A percentile compares a stretch with the other conserved stretches of the same genome.
Evolutionary conservation across 2,113 vertebrate species (phyloP).

Genomic region (Hucho hucho): DNA sequence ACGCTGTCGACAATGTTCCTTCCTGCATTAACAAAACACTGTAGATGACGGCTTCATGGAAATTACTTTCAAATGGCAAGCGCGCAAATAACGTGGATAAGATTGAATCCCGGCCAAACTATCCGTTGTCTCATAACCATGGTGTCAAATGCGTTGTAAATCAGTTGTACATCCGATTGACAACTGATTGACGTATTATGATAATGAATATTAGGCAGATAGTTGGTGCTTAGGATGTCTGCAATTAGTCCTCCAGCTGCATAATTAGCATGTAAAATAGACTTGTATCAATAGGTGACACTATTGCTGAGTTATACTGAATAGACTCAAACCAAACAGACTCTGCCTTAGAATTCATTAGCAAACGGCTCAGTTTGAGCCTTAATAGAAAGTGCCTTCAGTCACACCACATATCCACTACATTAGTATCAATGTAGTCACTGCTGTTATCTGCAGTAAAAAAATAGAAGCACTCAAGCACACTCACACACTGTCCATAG

Average conservation of each 20-base stretch:
- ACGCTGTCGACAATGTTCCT: too few relatives aligned
- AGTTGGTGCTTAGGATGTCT: conserved; percentile 43
- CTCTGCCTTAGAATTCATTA: conserved; percentile 16
- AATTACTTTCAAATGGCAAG: too few relatives aligned
- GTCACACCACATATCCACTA: conserved; percentile 17
- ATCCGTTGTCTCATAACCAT: too few relatives aligned
- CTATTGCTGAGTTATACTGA: conserved; percentile 16
- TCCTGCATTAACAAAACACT: too few relatives aligned
- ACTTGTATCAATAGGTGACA: conserved; percentile 15
- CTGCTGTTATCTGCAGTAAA: conserved; percentile 32
- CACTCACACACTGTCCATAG: too few relatives aligned
- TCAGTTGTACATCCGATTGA: too few relatives aligned
- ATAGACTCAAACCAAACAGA: conserved; percentile 11
- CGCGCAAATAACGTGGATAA: too few relatives aligned
- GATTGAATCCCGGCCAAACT: too few relatives aligned
- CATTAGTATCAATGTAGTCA: conserved; percentile 33
- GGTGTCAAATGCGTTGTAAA: too few relatives aligned
- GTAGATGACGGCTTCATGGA: too few relatives aligned
- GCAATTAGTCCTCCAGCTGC: conserved; percentile 36
- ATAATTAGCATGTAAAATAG: conserved; percentile 30
- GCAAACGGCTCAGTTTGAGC: conserved; percentile 29
- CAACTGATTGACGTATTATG: too few relatives aligned
- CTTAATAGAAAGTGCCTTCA: conserved; percentile 51
- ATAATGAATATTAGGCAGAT: conserved; percentile 27
- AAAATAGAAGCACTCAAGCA: conserved; percentile 22